Evolutionary conservation across 2,888 invertebrate genomes (phyloP), one percentile per base, ranked within the genome.

Genomic region (Brachycybe producta): DNA sequence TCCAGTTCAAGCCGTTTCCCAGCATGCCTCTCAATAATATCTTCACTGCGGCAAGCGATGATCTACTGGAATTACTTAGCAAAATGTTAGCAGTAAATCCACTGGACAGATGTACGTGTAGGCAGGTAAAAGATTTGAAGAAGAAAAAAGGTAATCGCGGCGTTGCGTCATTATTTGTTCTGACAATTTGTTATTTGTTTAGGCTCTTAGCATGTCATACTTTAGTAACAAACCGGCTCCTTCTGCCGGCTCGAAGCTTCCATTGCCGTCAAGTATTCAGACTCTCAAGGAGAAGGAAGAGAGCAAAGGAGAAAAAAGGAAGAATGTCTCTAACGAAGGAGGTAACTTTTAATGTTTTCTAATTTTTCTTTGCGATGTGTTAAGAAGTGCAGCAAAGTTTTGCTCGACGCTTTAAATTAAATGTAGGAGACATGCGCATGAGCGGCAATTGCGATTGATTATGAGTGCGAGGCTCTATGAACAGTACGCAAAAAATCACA

Each of bases 31-130:
- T 97, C 42, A 80, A 83, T 54, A 81, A 87, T 60, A 92, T 98
- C 61, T 98, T 98, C 67, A 90, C 90, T 39, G 97, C 97, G 1
- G 95, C 94, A 2, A 77, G 81, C 0, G 87, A 92, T 65, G 97
- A 97, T 72, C 72, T 95, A 32, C 69, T 98, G 26, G 78, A 81
- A 55, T 70, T 98, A 46, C 71, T 97, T 52, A 79, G 79, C 36
- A 77, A 75, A 49, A 68, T 94, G 49, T 71, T 97, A 11, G 75
- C 79, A 11, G 71, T 94, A 54, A 83, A 88, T 71, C 97, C 97
- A 0, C 70, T 81, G 4, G 77, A 77, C 56, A 74, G 97, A 49
- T 82, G 82, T 60, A 79, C 80, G 36, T 86, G 90, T 62, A 78
- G 82, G 21, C 78, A 85, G 61, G 67, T 66, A 55, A 40, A 21